Base-by-base conservation (phyloP, 1,140 invertebrate species). In the Megalonaias nervosa region DNA sequence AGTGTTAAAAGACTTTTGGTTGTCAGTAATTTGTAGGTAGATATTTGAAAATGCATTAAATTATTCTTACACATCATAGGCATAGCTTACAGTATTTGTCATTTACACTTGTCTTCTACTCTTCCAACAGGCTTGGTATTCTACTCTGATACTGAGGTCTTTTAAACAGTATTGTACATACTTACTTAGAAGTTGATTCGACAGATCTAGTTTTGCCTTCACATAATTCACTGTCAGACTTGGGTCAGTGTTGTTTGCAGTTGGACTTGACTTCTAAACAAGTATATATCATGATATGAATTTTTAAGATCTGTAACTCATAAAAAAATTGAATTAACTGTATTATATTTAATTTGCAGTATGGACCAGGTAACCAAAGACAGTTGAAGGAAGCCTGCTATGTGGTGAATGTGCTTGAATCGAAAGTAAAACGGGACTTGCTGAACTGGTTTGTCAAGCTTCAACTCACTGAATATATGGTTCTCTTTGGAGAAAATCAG, bases 401-500 rank as follows among this genome's bases (percentile, higher is more conserved):
- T 64, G 97, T 99, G 1, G 93, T 99, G 4, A 96, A 97, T 68
- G 95, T 97, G 59, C 92, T 99, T 26, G 97, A 99, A 87, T 94
- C 95, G 0, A 95, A 94, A 91, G 95, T 99, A 0, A 98, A 97
- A 91, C 94, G 94, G 81, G 96, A 98, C 79, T 90, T 99, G 11
- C 91, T 99, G 0, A 94, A 94, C 65, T 99, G 98, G 97, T 98
- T 99, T 91, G 95, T 99, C 9, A 93, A 94, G 80, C 92, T 94
- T 77, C 96, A 98, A 89, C 91, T 99, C 6, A 93, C 96, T 87
- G 98, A 99, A 90, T 99, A 99, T 88, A 92, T 93, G 31, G 96
- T 98, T 84, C 91, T 99, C 59, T 99, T 99, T 92, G 95, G 97
- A 79, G 95, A 97, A 84, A 96, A 96, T 89, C 97, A 99, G 91